phyloP scores from a whole-genome alignment of 2,113 vertebrate genomes.

The Pelecanoides urinatrix region DNA sequence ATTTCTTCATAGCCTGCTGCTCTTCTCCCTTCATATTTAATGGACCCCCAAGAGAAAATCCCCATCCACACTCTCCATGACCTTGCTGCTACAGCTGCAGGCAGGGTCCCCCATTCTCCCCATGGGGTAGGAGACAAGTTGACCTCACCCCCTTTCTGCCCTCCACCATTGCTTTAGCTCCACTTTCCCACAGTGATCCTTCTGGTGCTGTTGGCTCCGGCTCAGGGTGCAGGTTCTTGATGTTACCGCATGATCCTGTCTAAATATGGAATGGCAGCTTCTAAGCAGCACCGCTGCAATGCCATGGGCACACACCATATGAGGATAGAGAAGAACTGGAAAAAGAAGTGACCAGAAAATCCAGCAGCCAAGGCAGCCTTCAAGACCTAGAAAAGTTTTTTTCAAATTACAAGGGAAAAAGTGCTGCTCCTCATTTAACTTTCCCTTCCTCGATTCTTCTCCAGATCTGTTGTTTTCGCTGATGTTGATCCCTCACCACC shows the following conservation, averaged over 20 bases:
- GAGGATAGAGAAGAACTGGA: not conserved
- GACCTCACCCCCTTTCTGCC: not conserved
- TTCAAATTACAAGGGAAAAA: not conserved
- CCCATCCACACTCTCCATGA: not conserved
- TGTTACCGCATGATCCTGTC: not conserved
- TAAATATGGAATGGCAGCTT: not conserved
- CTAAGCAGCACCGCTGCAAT: not conserved
- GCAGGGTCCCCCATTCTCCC: not conserved
- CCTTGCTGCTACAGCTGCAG: not conserved
- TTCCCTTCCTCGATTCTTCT: not conserved
- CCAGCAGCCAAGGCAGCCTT: not conserved
- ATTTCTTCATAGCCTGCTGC: not conserved
- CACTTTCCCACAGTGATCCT: not conserved
- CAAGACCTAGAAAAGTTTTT: not conserved
- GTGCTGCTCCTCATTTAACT: not conserved
- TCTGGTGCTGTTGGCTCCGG: not conserved
- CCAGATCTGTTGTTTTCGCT: not conserved
- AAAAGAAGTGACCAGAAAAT: not conserved
- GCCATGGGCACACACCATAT: not conserved
- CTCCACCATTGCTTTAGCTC: not conserved
- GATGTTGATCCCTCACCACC: not conserved
- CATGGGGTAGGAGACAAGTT: accelerated
- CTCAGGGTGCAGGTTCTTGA: not conserved
- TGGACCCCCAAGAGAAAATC: not conserved
- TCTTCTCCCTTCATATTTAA: not conserved